Conservation (phyloP, 2,113 vertebrate genomes). For the Sminthopsis crassicaudata region DNA sequence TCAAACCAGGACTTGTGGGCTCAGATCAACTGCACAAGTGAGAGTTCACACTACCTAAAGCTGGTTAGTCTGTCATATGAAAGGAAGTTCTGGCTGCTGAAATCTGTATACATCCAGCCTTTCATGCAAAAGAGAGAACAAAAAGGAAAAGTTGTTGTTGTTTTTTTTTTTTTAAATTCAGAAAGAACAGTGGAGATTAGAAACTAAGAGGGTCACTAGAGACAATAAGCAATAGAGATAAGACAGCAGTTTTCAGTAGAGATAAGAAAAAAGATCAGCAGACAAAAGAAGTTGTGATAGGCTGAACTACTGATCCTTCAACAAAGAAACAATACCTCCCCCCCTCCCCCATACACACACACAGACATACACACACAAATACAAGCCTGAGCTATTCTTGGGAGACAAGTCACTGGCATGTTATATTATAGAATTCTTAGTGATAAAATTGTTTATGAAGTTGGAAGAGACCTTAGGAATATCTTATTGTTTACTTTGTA, state of each 20-base stretch:
- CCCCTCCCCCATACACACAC: too few species aligned
- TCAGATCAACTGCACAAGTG: neutral
- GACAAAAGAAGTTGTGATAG: neutral
- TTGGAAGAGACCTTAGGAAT: neutral
- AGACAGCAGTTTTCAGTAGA: neutral
- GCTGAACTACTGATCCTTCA: neutral
- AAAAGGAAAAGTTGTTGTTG: neutral
- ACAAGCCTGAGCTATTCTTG: neutral
- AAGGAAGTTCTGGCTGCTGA: neutral
- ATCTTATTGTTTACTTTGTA: neutral
- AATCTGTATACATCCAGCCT: neutral
- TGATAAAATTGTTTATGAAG: neutral
- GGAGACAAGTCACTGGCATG: neutral
- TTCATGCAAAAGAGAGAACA: constrained; percentile 1
- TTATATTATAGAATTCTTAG: neutral
- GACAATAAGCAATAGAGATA: neutral
- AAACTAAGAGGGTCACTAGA: neutral
- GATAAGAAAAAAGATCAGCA: neutral
- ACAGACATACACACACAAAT: too few species aligned
- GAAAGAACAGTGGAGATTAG: constrained; percentile 4
- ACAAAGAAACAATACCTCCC: neutral
- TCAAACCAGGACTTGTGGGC: neutral
- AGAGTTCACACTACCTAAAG: neutral
- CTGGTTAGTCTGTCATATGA: neutral
- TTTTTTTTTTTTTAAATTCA: too few species aligned